A percentile compares a stretch with the other conserved stretches of the same genome.
Evolutionary conservation across 2,113 vertebrate species (phyloP).

Genomic region (Leiothrix lutea): DNA sequence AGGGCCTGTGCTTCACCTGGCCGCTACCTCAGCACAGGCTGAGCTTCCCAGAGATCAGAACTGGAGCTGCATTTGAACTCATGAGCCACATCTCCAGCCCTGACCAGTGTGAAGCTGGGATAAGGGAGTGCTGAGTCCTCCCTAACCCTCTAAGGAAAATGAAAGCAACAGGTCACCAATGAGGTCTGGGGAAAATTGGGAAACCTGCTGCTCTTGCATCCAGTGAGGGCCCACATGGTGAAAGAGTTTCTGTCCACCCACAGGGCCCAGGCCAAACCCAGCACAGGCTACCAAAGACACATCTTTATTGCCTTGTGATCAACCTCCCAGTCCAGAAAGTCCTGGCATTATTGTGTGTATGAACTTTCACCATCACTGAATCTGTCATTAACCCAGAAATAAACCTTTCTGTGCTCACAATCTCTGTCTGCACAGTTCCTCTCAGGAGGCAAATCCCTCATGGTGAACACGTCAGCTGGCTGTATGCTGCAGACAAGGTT

Average conservation of each 20-base stretch:
- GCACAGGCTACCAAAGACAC: neutral
- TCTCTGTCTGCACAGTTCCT: slow-evolving; percentile 8
- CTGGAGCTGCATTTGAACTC: neutral
- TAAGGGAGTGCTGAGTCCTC: neutral
- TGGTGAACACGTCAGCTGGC: neutral
- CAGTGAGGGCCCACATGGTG: neutral
- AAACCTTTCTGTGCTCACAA: slow-evolving; percentile 38
- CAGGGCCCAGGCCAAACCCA: neutral
- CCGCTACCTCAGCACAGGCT: neutral
- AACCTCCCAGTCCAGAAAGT: neutral
- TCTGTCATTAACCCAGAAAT: slow-evolving; percentile 34
- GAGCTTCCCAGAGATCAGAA: neutral
- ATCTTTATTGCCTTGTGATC: neutral
- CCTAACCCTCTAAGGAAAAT: neutral
- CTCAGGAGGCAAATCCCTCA: slow-evolving; percentile 41
- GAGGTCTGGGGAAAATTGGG: neutral
- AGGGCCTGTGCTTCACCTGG: neutral
- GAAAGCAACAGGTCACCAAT: neutral
- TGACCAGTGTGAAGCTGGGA: neutral
- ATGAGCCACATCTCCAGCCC: neutral
- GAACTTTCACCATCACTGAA: neutral
- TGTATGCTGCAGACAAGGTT: slow-evolving; percentile 35
- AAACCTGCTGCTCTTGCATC: neutral
- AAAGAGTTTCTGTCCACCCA: neutral
- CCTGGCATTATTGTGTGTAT: neutral